Percentiles rank a stretch among this genome's conserved stretches.
Conservation (phyloP, 2,797 vertebrate genomes). For the Eulemur albifrons region DNA sequence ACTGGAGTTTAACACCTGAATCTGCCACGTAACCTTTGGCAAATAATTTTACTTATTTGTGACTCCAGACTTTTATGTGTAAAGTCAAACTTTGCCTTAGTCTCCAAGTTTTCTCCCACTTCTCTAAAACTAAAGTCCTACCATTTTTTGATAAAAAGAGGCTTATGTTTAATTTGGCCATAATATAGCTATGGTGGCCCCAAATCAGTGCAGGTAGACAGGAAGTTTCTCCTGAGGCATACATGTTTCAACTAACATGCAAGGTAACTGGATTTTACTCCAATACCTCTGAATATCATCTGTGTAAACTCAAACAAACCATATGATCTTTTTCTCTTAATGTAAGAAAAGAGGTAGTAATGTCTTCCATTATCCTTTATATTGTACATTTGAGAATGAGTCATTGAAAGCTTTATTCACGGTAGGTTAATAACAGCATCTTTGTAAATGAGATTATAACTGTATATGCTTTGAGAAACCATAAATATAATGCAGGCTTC, state of each 20-base stretch:
- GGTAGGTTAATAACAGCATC: not conserved
- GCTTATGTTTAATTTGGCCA: not conserved
- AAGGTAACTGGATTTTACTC: not conserved
- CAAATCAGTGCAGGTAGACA: not conserved
- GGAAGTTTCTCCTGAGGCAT: not conserved
- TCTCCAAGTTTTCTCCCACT: not conserved
- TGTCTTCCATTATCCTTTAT: not conserved
- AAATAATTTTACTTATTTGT: not conserved
- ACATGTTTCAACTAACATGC: not conserved
- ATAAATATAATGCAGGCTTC: not conserved
- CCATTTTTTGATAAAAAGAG: not conserved
- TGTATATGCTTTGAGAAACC: not conserved
- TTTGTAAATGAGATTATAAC: not conserved
- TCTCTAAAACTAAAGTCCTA: not conserved
- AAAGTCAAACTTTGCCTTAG: not conserved
- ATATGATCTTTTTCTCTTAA: not conserved
- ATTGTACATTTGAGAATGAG: not conserved
- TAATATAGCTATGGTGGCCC: accelerated
- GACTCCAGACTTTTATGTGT: not conserved
- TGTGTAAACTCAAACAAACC: not conserved
- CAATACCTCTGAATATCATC: not conserved
- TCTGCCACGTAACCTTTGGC: not conserved
- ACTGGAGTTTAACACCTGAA: not conserved
- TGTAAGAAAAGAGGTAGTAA: not conserved
- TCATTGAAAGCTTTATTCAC: not conserved